Evolutionary conservation across 1,140 invertebrate species (phyloP).

Genomic region (Kradibia gibbosae): DNA sequence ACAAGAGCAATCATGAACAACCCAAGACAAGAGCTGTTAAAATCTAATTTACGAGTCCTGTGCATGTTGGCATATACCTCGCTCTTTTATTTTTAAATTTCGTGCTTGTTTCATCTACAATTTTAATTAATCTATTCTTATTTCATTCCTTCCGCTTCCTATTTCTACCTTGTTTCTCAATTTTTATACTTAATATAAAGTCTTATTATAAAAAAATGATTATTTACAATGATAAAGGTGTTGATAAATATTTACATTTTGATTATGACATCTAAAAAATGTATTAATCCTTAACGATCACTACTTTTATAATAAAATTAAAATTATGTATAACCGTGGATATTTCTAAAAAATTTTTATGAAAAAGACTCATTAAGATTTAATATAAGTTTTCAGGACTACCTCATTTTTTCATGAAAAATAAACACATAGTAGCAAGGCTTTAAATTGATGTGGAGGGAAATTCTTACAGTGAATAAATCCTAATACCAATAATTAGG

Average conservation of each 20-base stretch:
- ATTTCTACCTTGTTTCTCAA: no score
- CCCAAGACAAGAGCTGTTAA: slow-evolving; percentile 1
- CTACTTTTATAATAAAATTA: neutral
- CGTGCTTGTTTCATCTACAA: neutral
- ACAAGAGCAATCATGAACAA: neutral
- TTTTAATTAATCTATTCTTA: neutral
- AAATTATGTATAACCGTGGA: neutral
- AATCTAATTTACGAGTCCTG: slow-evolving; percentile 38
- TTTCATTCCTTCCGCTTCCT: slow-evolving; percentile 14
- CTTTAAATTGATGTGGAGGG: neutral
- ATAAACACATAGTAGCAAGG: no score
- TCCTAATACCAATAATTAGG: neutral
- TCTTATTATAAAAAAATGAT: no score
- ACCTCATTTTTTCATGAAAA: no score
- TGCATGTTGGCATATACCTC: neutral
- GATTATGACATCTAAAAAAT: neutral
- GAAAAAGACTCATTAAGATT: no score
- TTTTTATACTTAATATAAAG: neutral
- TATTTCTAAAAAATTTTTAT: neutral
- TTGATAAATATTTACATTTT: neutral
- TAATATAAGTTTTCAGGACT: no score
- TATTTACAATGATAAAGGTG: neutral
- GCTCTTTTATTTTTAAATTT: slow-evolving; percentile 3
- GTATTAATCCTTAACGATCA: neutral
- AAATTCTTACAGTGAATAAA: slow-evolving; percentile 25